These are phyloP conservation scores for Alouatta palliata DNA, from an alignment of 2,113 vertebrate species.

Conservation along the genomic window DNA sequence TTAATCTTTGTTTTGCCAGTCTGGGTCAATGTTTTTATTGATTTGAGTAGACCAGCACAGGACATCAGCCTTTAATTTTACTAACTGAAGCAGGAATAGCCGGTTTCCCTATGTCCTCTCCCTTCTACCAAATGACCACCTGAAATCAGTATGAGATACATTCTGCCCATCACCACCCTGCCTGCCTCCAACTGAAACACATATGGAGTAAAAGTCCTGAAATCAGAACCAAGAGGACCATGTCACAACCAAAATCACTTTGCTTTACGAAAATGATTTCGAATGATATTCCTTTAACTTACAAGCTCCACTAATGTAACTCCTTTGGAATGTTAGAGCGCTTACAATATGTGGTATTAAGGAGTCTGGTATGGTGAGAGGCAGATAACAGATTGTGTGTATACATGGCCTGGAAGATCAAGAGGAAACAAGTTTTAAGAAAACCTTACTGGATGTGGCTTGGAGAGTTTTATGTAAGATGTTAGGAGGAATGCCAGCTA, in stretches of 20 bases:
- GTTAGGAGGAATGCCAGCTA: neutral
- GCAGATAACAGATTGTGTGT: neutral
- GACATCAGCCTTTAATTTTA: neutral
- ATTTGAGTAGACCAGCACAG: neutral
- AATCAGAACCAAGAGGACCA: neutral
- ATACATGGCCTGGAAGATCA: neutral
- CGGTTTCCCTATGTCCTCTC: rapidly evolving
- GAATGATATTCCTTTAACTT: neutral
- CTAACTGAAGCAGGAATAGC: neutral
- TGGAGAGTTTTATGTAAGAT: neutral
- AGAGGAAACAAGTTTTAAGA: neutral
- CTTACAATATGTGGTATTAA: neutral
- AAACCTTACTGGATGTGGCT: neutral
- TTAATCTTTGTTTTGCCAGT: slow-evolving; percentile 47
- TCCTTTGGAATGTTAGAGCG: neutral
- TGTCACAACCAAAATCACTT: neutral
- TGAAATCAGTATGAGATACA: neutral
- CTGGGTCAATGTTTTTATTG: slow-evolving; percentile 43
- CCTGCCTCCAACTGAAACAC: neutral
- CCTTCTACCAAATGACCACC: neutral
- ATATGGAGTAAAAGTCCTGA: neutral
- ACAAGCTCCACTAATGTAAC: neutral
- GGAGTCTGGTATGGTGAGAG: neutral
- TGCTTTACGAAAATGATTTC: neutral
- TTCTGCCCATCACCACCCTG: neutral